Evolutionary conservation across 2,797 vertebrate species (phyloP).

Genomic region (Argya squamiceps): DNA sequence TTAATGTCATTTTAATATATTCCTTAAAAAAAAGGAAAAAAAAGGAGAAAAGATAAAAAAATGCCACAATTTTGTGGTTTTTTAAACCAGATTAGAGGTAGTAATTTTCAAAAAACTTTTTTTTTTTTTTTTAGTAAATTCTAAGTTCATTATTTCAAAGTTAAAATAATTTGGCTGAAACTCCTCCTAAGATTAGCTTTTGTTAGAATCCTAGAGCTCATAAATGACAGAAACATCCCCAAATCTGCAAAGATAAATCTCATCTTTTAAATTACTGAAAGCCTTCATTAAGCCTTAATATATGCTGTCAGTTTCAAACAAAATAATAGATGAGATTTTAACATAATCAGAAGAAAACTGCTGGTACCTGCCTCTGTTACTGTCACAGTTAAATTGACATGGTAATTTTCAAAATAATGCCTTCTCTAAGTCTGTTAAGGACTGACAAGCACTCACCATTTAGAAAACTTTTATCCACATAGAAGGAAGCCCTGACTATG

Average conservation of each 20-base stretch:
- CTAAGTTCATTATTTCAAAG: conserved; percentile 42
- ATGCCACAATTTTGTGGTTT: neutral
- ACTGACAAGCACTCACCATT: conserved; percentile 61
- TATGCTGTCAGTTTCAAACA: conserved; percentile 84
- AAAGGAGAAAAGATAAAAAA: neutral
- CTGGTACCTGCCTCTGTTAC: conserved; percentile 77
- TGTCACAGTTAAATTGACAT: conserved; percentile 81
- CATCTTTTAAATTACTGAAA: conserved; percentile 78
- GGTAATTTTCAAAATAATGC: conserved; percentile 77
- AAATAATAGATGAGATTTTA: conserved; percentile 88
- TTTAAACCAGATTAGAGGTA: neutral
- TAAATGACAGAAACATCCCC: conserved; percentile 54
- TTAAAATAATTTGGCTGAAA: conserved; percentile 64
- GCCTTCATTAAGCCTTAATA: conserved; percentile 84
- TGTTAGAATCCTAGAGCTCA: conserved; percentile 60
- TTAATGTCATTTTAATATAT: neutral
- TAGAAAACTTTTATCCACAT: conserved; percentile 59
- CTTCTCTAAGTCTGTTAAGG: conserved; percentile 62
- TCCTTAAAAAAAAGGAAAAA: neutral
- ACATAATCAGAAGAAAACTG: conserved; percentile 82
- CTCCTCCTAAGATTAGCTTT: conserved; percentile 68
- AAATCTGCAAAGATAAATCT: conserved; percentile 78
- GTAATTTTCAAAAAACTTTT: neutral
- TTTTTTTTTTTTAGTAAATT: neutral
- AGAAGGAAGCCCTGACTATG: conserved; percentile 25